These are phyloP conservation scores for Ptychochromis oligacanthus DNA, from an alignment of 2,113 vertebrate genomes.

Conservation along the genomic window DNA sequence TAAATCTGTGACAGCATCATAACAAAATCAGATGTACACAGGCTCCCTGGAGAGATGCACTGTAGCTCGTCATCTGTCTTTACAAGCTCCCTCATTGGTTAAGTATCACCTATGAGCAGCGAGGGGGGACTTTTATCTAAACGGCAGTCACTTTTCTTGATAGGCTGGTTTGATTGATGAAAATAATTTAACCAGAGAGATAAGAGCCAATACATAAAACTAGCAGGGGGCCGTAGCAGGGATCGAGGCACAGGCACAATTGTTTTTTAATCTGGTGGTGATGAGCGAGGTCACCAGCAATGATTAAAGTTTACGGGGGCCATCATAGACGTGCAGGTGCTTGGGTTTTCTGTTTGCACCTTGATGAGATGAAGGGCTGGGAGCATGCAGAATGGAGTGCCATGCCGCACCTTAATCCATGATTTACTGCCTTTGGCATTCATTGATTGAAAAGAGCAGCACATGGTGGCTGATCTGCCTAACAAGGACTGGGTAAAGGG, in stretches of 20 bases:
- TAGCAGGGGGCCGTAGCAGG: slow-evolving; percentile 17
- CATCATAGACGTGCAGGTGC: slow-evolving; percentile 34
- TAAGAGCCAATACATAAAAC: slow-evolving; percentile 42
- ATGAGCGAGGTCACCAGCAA: slow-evolving; percentile 71
- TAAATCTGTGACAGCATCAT: slow-evolving; percentile 27
- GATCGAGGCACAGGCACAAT: slow-evolving; percentile 28
- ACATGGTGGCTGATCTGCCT: slow-evolving; percentile 68
- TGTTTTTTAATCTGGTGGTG: slow-evolving; percentile 77
- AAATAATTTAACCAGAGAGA: slow-evolving; percentile 49
- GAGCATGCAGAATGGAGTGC: slow-evolving; percentile 62
- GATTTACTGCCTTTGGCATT: slow-evolving; percentile 70
- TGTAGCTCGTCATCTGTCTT: slow-evolving; percentile 39
- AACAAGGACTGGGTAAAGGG: slow-evolving; percentile 56
- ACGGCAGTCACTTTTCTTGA: slow-evolving; percentile 55
- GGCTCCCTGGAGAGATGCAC: slow-evolving; percentile 23
- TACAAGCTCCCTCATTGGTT: slow-evolving; percentile 37
- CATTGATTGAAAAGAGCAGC: slow-evolving; percentile 75
- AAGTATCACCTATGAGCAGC: slow-evolving; percentile 8
- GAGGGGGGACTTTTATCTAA: slow-evolving; percentile 31
- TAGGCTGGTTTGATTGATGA: slow-evolving; percentile 66
- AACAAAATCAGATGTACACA: slow-evolving; percentile 29
- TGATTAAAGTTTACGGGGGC: slow-evolving; percentile 71
- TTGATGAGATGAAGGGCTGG: slow-evolving; percentile 69
- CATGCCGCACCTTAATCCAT: slow-evolving; percentile 66
- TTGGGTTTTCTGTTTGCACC: slow-evolving; percentile 50